Evolutionary conservation across 2,113 vertebrate species (phyloP), one percentile per base, ranked within the genome.

Genomic region (Ariopsis seemanni): DNA sequence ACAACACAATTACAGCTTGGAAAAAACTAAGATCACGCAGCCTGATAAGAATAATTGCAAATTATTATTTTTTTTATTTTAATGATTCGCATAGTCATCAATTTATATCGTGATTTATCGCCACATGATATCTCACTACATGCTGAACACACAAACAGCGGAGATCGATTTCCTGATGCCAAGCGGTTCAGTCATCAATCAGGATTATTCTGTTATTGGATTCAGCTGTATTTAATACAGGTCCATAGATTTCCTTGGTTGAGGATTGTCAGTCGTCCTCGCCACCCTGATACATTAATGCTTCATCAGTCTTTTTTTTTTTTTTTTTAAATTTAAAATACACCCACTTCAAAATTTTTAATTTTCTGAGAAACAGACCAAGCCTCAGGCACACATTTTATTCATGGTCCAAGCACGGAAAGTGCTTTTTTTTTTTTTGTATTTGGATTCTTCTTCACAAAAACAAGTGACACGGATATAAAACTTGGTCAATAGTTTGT

Each of bases 111-210:
- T 3, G 34, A 53, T 53, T 8, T 53, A 53, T 53, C 0, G 0
- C 7, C 10, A 53, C 82, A 82, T 72, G 87, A 91, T 93, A 93
- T 86, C 92, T 83, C 84, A 87, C 92, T 93, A 94, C 93, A 93
- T 93, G 94, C 92, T 22, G 1, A 30, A 90, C 90, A 85, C 92
- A 87, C 90, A 89, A 86, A 87, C 90, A 0, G 57, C 20, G 25
- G 63, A 88, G 84, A 88, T 89, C 34, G 74, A 88, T 91, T 90
- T 84, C 86, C 90, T 85, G 85, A 84, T 83, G 42, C 11, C 11
- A 74, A 5, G 63, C 2, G 30, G n/a, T 20, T 30, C 30, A n/a
- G 30, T 11, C 1, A 84, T 57, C 67, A 12, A 57, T 42, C 82
- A 27, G 82, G 14, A 2, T 83, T n/a, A 17, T 1, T 22, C 14